Percentiles rank a stretch among this genome's conserved stretches.
Evolutionary conservation across 2,797 vertebrate species (phyloP).

Genomic region (Micropoecilia bifurca): DNA sequence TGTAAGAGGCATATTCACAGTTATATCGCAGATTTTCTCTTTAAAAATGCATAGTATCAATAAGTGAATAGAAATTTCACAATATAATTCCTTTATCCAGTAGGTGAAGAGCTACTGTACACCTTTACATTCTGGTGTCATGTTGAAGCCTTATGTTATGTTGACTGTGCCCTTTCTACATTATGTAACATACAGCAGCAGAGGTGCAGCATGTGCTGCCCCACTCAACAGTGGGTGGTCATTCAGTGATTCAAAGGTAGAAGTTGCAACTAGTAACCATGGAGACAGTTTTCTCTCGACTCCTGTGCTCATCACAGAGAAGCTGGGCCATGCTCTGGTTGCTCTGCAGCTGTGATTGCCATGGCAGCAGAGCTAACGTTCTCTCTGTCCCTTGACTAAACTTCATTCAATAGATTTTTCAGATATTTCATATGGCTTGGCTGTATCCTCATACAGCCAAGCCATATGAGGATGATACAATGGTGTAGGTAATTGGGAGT

Average conservation of each 20-base stretch:
- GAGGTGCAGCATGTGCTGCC: conserved; percentile 27
- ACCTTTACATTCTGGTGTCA: background rate
- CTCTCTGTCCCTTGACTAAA: background rate
- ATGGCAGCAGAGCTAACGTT: conserved; percentile 4
- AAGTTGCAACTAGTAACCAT: conserved; percentile 68
- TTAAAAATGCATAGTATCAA: background rate
- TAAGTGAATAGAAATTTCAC: background rate
- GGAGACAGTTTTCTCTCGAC: conserved; percentile 65
- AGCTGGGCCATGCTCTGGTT: conserved; percentile 18
- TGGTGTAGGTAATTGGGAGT: background rate
- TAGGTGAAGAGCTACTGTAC: background rate
- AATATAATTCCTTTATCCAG: background rate
- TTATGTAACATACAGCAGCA: conserved; percentile 1
- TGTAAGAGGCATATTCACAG: background rate
- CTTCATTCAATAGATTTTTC: background rate
- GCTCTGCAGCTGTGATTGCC: conserved; percentile 27
- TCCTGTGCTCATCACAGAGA: conserved; percentile 33
- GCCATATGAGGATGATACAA: background rate
- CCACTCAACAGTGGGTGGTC: conserved; percentile 29
- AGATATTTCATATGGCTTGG: no score
- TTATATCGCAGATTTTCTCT: background rate
- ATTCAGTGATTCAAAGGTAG: conserved; percentile 52
- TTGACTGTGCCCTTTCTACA: background rate
- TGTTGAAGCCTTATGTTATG: background rate
- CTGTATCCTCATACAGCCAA: no score